A percentile compares a stretch with the other conserved stretches of the same genome.
These are phyloP conservation scores for Cyclopterus lumpus DNA, from an alignment of 2,797 vertebrate species.

Conservation along the genomic window DNA sequence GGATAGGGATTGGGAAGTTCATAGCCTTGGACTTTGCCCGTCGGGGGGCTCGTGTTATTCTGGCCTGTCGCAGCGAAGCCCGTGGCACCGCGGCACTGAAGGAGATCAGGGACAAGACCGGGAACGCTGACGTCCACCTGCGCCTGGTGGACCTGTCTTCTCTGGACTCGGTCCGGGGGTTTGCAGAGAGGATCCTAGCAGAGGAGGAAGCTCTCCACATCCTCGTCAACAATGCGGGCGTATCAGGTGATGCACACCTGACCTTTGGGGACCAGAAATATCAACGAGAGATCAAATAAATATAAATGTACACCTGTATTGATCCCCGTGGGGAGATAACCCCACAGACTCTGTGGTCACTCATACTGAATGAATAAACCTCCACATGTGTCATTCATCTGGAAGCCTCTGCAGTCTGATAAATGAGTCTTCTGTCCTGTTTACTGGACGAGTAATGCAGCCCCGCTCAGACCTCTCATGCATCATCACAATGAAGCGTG, in stretches of 20 bases:
- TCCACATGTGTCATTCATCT: too few species aligned
- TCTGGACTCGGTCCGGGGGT: constrained; percentile 85
- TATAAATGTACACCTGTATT: too few species aligned
- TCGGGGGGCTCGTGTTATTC: constrained; percentile 87
- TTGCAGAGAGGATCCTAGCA: constrained; percentile 75
- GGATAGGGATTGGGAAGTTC: constrained; percentile 87
- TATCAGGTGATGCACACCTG: constrained; percentile 80
- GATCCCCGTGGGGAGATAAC: too few species aligned
- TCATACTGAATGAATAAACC: too few species aligned
- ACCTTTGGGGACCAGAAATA: neutral
- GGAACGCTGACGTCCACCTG: constrained; percentile 81
- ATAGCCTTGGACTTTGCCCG: constrained; percentile 87
- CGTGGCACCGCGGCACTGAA: constrained; percentile 74
- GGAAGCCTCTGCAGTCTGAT: too few species aligned
- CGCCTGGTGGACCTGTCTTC: constrained; percentile 85
- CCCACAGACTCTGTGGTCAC: too few species aligned
- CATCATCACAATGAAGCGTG: too few species aligned
- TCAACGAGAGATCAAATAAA: too few species aligned
- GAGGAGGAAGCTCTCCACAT: constrained; percentile 87
- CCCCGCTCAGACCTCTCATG: too few species aligned
- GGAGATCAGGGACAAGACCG: constrained; percentile 82
- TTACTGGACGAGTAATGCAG: too few species aligned
- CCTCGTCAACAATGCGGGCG: constrained; percentile 89
- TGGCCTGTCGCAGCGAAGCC: constrained; percentile 84
- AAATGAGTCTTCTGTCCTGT: too few species aligned